phyloP scores from a whole-genome alignment of 2,888 invertebrate species.

The Cataglyphis albicans region DNA sequence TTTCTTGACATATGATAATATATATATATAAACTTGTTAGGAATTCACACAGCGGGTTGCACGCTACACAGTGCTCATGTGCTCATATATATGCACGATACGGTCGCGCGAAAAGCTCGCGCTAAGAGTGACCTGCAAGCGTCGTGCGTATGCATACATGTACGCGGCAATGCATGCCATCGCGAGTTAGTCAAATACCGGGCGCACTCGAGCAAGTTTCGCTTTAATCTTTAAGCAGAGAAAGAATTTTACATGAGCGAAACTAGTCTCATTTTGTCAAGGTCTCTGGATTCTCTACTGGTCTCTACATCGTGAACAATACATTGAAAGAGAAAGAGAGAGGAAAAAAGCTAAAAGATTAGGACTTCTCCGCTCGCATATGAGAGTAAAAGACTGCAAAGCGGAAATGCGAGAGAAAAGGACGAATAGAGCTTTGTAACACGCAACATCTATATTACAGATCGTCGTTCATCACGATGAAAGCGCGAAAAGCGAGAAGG shows the following conservation, averaged over 20 bases:
- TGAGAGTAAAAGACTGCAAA: conserved; percentile 20
- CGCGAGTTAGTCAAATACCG: neutral
- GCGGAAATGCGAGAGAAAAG: neutral
- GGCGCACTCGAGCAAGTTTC: neutral
- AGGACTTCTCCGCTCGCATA: conserved; percentile 11
- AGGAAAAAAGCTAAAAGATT: neutral
- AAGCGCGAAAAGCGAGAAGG: conserved; percentile 16
- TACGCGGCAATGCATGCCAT: neutral
- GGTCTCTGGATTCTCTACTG: conserved; percentile 54
- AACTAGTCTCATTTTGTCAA: conserved; percentile 66
- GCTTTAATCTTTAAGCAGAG: neutral
- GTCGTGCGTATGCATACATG: conserved; percentile 12
- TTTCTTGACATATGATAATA: conserved; percentile 10
- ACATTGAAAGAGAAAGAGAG: conserved; percentile 18
- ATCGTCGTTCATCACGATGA: conserved; percentile 17
- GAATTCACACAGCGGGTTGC: neutral
- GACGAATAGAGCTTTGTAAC: neutral
- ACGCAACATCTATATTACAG: neutral
- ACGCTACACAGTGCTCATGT: neutral
- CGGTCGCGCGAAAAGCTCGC: conserved; percentile 33
- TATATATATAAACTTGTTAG: neutral
- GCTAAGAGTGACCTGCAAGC: neutral
- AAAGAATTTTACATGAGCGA: conserved; percentile 50
- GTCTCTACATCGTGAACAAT: conserved; percentile 67
- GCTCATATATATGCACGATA: neutral